phyloP scores from a whole-genome alignment of 2,797 vertebrate genomes.

The Ficedula albicollis region DNA sequence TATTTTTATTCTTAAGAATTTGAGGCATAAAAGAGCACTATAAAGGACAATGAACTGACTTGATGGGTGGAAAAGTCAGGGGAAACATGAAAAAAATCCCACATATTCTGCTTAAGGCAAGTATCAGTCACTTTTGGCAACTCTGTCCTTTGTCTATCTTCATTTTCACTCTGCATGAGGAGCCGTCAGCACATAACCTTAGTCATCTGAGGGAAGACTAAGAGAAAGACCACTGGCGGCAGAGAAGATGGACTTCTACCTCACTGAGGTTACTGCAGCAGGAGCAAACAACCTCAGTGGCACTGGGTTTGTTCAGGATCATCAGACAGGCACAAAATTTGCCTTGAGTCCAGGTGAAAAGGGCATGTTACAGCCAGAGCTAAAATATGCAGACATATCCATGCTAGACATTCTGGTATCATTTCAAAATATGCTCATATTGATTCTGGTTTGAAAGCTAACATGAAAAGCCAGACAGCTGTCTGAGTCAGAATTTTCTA shows the following conservation, averaged over 20 bases:
- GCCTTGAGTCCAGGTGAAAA: neutral
- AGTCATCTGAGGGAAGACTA: neutral
- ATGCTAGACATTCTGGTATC: neutral
- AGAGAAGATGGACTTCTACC: neutral
- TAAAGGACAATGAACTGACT: neutral
- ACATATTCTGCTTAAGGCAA: neutral
- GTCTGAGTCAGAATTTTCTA: neutral
- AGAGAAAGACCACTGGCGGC: neutral
- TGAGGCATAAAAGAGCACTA: neutral
- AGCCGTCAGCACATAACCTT: neutral
- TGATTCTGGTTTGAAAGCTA: neutral
- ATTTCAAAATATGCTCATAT: neutral
- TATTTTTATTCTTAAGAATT: neutral
- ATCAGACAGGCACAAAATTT: neutral
- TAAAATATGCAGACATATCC: neutral
- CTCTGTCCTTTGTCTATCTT: neutral
- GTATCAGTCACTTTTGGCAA: neutral
- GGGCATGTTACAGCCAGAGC: neutral
- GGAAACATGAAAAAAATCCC: neutral
- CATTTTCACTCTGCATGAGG: neutral
- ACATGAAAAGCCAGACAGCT: neutral
- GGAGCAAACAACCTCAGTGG: neutral
- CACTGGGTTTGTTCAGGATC: neutral
- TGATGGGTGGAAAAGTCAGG: neutral
- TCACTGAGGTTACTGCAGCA: fast-evolving